A percentile compares a stretch with the other conserved stretches of the same genome.
Evolutionary conservation across 2,888 invertebrate species (phyloP).

Genomic region (Drosophila eohydei): DNA sequence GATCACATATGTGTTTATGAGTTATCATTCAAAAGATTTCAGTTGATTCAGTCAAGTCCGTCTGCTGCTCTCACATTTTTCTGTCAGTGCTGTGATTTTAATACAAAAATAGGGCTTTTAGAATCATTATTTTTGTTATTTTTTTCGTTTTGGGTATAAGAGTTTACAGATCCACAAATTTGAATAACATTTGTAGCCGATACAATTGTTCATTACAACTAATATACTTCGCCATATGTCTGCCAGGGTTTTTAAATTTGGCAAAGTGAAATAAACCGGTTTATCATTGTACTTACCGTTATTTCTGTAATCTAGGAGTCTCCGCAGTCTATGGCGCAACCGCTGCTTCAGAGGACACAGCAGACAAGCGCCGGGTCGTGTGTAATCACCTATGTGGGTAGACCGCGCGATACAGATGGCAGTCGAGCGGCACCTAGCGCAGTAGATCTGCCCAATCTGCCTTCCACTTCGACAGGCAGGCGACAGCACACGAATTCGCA

Average conservation of each 20-base stretch:
- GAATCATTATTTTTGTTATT: slow-evolving; percentile 1
- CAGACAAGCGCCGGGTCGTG: slow-evolving; percentile 58
- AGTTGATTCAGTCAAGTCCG: too few species aligned
- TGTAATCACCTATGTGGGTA: slow-evolving; percentile 68
- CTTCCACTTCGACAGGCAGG: slow-evolving; percentile 56
- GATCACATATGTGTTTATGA: too few species aligned
- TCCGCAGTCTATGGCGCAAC: slow-evolving; percentile 20
- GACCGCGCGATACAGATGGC: slow-evolving; percentile 52
- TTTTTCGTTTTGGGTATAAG: slow-evolving; percentile 2
- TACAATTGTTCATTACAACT: not conserved
- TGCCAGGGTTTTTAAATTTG: slow-evolving; percentile 10
- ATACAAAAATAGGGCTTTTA: not conserved
- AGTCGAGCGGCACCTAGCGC: slow-evolving; percentile 18
- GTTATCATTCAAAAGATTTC: too few species aligned
- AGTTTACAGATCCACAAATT: not conserved
- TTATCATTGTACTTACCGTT: not conserved
- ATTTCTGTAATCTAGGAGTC: slow-evolving; percentile 12
- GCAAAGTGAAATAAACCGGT: not conserved
- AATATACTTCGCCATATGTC: not conserved
- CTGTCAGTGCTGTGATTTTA: not conserved
- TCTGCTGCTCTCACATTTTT: not conserved
- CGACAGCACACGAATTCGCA: slow-evolving; percentile 35
- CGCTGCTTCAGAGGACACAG: slow-evolving; percentile 36
- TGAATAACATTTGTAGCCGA: not conserved
- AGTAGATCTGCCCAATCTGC: slow-evolving; percentile 35